Evolutionary conservation across 2,113 vertebrate genomes (phyloP), one percentile per base, ranked within the genome.

Genomic region (Colistium nudipinnis): DNA sequence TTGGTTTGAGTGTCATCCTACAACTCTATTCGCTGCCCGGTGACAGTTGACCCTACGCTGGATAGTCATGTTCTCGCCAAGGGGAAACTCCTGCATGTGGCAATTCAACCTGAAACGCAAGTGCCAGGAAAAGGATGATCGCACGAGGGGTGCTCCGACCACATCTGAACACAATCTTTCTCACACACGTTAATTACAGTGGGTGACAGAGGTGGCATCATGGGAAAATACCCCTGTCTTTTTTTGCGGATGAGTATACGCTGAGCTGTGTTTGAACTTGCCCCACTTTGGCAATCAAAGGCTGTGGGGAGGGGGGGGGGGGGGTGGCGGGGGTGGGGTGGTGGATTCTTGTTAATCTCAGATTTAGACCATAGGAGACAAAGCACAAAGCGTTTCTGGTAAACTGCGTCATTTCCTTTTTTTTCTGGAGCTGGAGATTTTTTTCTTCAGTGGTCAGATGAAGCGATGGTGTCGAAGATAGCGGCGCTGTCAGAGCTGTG

Each of bases 71-170:
- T 70, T 35, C 74, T 25, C 54, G 74, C 68, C 71, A 59, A 72
- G 44, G 76, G 67, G 70, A 82, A 78, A 67, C 62, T 82, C 76
- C 59, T 71, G 73, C 48, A 30, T 74, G 77, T 66, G 56, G 71
- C 35, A 68, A 25, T 65, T 52, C 11, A 59, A 55, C 55, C 47
- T 56, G 47, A 81, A 81, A 74, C 54, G 61, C 63, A 39, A 56
- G 66, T 74, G 76, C 72, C 75, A 75, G 76, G 56, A 82, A 84
- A 76, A 2, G 6, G 1, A 8, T 70, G 0, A 74, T 77, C 48
- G 63, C 49, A 24, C 0, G 5, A 31, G 36, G n/a, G 13, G 14
- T 41, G 62, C 62, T 54, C 53, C 19, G 22, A 5, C 43, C 2
- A 16, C 53, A 43, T 48, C 45, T 62, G 54, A 68, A 55, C 24